Percentiles rank a stretch among this genome's conserved stretches.
Conservation (phyloP, 2,797 vertebrate genomes). For the Eleutherodactylus coqui region DNA sequence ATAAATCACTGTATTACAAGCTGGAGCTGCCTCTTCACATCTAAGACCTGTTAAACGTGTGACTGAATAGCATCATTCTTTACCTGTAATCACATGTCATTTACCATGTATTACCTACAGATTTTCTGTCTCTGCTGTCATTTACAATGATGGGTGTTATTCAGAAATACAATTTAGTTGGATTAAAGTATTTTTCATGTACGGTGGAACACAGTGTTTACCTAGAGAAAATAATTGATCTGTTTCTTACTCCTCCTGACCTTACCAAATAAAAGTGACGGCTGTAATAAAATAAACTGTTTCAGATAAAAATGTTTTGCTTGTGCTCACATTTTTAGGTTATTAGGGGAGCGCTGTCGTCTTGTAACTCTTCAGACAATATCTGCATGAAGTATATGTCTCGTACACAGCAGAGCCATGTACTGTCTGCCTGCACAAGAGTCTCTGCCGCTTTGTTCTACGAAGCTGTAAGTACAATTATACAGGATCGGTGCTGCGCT, state of each 20-base stretch:
- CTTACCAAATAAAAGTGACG: background rate
- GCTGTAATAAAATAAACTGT: background rate
- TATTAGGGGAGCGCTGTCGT: background rate
- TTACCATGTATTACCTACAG: conserved; percentile 33
- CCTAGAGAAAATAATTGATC: conserved; percentile 14
- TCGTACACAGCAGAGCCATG: no score
- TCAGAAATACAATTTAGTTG: conserved; percentile 19
- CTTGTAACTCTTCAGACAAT: background rate
- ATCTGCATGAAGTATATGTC: background rate
- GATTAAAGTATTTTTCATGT: conserved; percentile 8
- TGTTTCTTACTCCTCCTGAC: background rate
- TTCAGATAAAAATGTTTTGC: background rate
- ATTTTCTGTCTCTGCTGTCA: conserved; percentile 43
- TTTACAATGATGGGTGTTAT: conserved; percentile 41
- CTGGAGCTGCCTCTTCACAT: background rate
- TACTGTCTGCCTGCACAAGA: no score
- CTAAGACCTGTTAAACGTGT: conserved; percentile 19
- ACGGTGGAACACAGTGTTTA: conserved; percentile 5
- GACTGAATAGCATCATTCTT: conserved; percentile 11
- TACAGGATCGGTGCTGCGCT: no score
- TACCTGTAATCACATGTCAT: conserved; percentile 28
- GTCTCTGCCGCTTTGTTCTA: no score
- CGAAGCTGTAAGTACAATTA: no score
- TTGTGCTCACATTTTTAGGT: no score
- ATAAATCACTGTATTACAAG: conserved; percentile 20